A percentile compares a stretch with the other conserved stretches of the same genome.
These are phyloP conservation scores for Eupithecia centaureata DNA, from an alignment of 2,888 invertebrate species.

Conservation along the genomic window DNA sequence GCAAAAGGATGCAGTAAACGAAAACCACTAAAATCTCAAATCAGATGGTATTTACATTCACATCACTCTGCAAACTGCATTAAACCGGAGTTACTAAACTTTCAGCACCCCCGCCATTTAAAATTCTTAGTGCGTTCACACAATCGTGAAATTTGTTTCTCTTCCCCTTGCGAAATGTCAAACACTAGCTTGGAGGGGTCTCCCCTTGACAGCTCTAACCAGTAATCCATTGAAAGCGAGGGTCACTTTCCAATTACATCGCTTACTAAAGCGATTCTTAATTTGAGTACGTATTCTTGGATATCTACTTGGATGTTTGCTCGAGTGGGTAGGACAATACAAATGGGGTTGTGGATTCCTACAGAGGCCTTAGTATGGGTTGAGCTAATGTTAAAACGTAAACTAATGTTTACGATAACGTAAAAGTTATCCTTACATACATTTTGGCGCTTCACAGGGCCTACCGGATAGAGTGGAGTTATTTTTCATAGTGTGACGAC, in stretches of 20 bases:
- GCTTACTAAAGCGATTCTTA: slow-evolving; percentile 29
- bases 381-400: too few relatives aligned
- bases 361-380: background rate
- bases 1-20: slow-evolving; percentile 3
- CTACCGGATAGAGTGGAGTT: too few relatives aligned
- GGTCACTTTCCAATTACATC: slow-evolving; percentile 59
- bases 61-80: slow-evolving; percentile 29
- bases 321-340: background rate
- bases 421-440: too few relatives aligned
- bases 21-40: slow-evolving; percentile 14
- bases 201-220: slow-evolving; percentile 71
- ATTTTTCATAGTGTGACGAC: too few relatives aligned
- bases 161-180: slow-evolving; percentile 68
- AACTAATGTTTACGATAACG: too few relatives aligned
- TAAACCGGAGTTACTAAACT: slow-evolving; percentile 44
- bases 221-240: slow-evolving; percentile 75
- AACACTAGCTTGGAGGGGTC: slow-evolving; percentile 45
- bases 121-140: slow-evolving; percentile 61
- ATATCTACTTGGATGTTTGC: background rate
- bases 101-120: slow-evolving; percentile 51
- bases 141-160: slow-evolving; percentile 69
- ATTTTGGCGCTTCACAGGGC: too few relatives aligned
- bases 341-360: background rate
- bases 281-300: slow-evolving; percentile 3
- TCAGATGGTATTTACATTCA: slow-evolving; percentile 9